Conservation (phyloP, 2,888 invertebrate species). For the Spicauda simplicius region DNA sequence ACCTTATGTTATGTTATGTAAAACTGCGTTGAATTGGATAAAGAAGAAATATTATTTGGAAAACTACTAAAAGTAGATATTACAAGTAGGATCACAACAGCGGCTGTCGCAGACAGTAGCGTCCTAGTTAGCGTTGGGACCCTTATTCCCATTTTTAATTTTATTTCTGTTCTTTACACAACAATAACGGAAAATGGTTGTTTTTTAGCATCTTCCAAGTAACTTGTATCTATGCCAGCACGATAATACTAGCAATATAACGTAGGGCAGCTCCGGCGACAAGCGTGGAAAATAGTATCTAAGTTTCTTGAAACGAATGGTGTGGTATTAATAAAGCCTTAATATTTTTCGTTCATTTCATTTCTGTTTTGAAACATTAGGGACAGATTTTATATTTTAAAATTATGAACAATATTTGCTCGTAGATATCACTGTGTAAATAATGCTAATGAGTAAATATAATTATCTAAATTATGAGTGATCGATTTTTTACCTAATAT, state of each 20-base stretch:
- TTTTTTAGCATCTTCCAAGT: not conserved
- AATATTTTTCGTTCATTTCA: no score
- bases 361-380: no score
- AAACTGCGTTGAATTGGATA: not conserved
- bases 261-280: not conserved
- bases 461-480: no score
- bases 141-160: conserved; percentile 1
- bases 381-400: no score
- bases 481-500: no score
- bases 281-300: not conserved
- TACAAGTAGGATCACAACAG: conserved; percentile 1
- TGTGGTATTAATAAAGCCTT: no score
- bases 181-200: conserved; percentile 7
- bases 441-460: no score
- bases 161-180: conserved; percentile 2
- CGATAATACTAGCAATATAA: not conserved
- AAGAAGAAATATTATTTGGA: not conserved
- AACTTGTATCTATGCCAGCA: not conserved
- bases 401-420: no score
- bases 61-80: not conserved
- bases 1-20: no score
- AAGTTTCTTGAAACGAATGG: not conserved
- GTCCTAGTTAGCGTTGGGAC: not conserved
- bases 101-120: conserved; percentile 3
- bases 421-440: no score